These are phyloP conservation scores for Phyllopteryx taeniolatus DNA, from an alignment of 2,113 vertebrate species.

Conservation along the genomic window DNA sequence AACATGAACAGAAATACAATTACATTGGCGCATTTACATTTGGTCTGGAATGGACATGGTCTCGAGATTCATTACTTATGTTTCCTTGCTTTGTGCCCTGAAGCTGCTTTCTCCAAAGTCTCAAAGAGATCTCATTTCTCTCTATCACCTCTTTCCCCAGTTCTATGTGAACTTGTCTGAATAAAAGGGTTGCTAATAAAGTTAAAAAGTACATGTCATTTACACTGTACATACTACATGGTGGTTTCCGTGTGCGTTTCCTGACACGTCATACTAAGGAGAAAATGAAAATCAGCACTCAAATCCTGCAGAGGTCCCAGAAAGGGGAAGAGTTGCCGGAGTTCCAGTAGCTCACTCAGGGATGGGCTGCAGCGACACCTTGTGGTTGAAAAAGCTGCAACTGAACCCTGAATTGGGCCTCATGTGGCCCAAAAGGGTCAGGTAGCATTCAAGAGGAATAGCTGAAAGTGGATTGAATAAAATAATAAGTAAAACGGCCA, in stretches of 20 bases:
- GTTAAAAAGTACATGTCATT: not conserved
- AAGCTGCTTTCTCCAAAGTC: too few relatives aligned
- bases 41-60: too few relatives aligned
- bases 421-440: too few relatives aligned
- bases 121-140: not conserved
- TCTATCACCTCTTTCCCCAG: not conserved
- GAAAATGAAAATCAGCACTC: constrained; percentile 69
- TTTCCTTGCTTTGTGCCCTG: too few relatives aligned
- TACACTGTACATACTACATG: not conserved
- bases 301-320: constrained; percentile 76
- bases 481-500: too few relatives aligned
- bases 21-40: not conserved
- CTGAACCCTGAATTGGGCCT: too few relatives aligned
- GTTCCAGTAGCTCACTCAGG: constrained; percentile 64
- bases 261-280: constrained; percentile 62
- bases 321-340: constrained; percentile 79
- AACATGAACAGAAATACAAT: not conserved
- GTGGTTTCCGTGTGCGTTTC: constrained; percentile 9
- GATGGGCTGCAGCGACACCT: constrained; percentile 75
- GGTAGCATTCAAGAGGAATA: too few relatives aligned
- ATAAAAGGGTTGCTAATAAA: not conserved
- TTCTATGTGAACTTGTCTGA: not conserved
- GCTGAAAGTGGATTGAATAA: too few relatives aligned
- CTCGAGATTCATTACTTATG: too few relatives aligned
- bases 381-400: constrained; percentile 10